These are phyloP conservation scores for Hippoglossus stenolepis DNA, from an alignment of 2,113 vertebrate genomes.

Conservation along the genomic window DNA sequence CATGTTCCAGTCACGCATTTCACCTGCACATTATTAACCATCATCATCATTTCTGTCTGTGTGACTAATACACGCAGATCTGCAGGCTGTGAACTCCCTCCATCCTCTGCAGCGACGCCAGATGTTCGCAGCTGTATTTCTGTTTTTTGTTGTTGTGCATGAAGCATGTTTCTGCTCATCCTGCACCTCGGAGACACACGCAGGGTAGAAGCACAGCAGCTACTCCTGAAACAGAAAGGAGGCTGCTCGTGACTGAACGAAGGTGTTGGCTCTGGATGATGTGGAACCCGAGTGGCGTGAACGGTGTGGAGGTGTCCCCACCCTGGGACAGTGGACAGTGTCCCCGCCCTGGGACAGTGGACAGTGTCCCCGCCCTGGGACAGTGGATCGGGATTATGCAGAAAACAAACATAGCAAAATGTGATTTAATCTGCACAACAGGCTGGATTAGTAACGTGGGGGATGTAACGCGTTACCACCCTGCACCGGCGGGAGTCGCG, in stretches of 20 bases:
- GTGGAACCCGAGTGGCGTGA: neutral
- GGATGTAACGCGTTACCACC: constrained; percentile 19
- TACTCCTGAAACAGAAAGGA: too few species aligned
- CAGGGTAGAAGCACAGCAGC: too few species aligned
- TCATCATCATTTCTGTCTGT: neutral
- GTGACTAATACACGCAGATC: neutral
- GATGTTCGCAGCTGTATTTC: constrained; percentile 26
- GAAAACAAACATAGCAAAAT: too few species aligned
- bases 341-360: neutral
- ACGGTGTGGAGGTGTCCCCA: neutral
- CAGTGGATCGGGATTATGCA: too few species aligned
- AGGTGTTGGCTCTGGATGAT: neutral
- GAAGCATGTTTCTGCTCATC: too few species aligned
- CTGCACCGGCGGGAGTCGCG: constrained; percentile 17
- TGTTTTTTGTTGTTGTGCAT: neutral
- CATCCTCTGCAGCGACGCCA: constrained; percentile 13
- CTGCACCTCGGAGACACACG: too few species aligned
- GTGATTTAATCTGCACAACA: too few species aligned
- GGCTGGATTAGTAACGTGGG: too few species aligned
- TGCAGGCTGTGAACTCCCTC: constrained; percentile 1
- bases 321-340: neutral
- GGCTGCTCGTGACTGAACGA: neutral
- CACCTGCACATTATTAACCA: neutral
- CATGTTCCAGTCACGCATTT: neutral
- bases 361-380: too few species aligned